Conservation (phyloP, 2,113 vertebrate species). For the Trichechus manatus region DNA sequence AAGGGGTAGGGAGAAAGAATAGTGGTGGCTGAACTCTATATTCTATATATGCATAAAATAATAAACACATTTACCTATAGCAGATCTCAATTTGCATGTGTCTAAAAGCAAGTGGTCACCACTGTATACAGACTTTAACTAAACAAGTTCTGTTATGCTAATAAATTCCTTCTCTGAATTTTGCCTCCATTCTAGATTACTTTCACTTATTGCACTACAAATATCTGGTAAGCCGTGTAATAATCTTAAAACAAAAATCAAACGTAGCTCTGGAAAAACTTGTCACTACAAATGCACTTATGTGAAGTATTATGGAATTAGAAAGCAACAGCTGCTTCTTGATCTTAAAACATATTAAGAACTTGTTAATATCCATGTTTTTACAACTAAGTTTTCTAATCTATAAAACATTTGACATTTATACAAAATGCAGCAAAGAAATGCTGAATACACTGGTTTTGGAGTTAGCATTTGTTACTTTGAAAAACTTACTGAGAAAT, state of each 20-base stretch:
- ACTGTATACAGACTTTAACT: neutral
- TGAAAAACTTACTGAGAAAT: constrained; percentile 94
- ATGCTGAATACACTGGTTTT: constrained; percentile 44
- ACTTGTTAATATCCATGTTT: constrained; percentile 45
- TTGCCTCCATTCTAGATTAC: constrained; percentile 16
- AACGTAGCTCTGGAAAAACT: constrained; percentile 31
- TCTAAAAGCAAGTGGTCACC: neutral
- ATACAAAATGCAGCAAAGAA: constrained; percentile 27
- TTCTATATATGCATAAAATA: neutral
- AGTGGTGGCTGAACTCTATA: neutral
- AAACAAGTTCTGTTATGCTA: constrained; percentile 27
- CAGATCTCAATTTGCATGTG: constrained; percentile 14
- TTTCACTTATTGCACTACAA: constrained; percentile 35
- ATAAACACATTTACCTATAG: neutral
- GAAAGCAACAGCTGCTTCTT: constrained; percentile 19
- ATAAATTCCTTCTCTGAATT: constrained; percentile 51
- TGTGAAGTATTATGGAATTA: neutral
- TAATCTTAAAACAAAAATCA: constrained; percentile 60
- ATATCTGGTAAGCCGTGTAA: constrained; percentile 27
- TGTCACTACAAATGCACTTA: constrained; percentile 61
- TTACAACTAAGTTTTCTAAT: constrained; percentile 61
- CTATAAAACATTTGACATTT: constrained; percentile 60
- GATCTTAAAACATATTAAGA: constrained; percentile 59
- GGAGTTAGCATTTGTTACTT: constrained; percentile 27
- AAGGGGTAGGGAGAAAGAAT: neutral